Conservation (phyloP, 2,888 invertebrate species). For the Calephelis perditalis region DNA sequence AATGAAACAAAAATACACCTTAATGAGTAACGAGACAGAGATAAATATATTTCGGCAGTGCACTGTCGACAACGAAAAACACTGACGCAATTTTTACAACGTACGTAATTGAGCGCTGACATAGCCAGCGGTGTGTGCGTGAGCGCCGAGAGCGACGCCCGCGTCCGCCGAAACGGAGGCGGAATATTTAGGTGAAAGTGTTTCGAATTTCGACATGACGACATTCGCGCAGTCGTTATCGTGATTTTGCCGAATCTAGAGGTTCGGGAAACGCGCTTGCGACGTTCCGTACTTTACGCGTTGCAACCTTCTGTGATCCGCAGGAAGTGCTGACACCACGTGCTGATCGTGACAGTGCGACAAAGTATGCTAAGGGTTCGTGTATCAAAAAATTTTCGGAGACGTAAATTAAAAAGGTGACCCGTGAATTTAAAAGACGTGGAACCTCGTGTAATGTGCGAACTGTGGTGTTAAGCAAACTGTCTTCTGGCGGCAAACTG, state of each 20-base stretch:
- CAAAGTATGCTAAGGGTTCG: slow-evolving; percentile 69
- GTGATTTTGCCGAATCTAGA: slow-evolving; percentile 77
- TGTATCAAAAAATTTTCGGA: slow-evolving; percentile 59
- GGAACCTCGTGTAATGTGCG: slow-evolving; percentile 65
- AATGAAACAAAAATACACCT: slow-evolving; percentile 67
- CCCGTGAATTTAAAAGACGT: slow-evolving; percentile 53
- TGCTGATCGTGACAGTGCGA: slow-evolving; percentile 54
- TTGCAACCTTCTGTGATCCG: slow-evolving; percentile 47
- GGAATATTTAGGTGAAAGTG: slow-evolving; percentile 79
- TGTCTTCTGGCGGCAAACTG: slow-evolving; percentile 67
- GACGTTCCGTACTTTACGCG: slow-evolving; percentile 36
- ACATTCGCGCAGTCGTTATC: slow-evolving; percentile 78
- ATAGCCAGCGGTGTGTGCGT: slow-evolving; percentile 67
- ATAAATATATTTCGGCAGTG: slow-evolving; percentile 71
- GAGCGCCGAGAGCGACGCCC: slow-evolving; percentile 76
- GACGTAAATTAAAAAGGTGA: slow-evolving; percentile 71
- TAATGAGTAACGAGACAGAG: slow-evolving; percentile 68
- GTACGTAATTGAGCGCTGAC: slow-evolving; percentile 73
- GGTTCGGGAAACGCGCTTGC: slow-evolving; percentile 61
- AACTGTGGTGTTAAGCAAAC: slow-evolving; percentile 55
- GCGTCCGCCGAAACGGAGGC: slow-evolving; percentile 76
- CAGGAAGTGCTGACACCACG: slow-evolving; percentile 60
- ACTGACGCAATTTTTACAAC: slow-evolving; percentile 78
- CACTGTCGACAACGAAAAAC: slow-evolving; percentile 72
- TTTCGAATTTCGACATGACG: slow-evolving; percentile 79